Evolutionary conservation across 2,113 vertebrate species (phyloP).

Genomic region (Otolemur garnettii): DNA sequence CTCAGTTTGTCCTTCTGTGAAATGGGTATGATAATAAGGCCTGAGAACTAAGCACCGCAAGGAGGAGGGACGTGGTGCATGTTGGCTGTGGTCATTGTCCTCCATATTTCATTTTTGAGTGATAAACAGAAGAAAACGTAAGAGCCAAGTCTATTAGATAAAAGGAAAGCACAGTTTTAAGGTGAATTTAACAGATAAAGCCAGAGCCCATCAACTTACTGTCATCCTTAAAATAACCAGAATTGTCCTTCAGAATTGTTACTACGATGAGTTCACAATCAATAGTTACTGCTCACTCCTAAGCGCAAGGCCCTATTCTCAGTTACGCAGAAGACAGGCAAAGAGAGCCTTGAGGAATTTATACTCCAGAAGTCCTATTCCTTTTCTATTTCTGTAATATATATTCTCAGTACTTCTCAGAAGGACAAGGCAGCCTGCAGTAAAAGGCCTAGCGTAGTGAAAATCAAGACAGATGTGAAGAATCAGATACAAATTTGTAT

Average conservation of each 20-base stretch:
- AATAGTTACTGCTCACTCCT: background rate
- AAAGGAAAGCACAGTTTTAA: background rate
- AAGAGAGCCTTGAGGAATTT: background rate
- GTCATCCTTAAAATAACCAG: background rate
- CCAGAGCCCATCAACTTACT: background rate
- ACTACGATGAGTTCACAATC: background rate
- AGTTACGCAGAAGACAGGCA: background rate
- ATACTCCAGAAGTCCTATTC: background rate
- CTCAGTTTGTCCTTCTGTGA: background rate
- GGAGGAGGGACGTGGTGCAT: background rate
- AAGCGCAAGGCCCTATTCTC: background rate
- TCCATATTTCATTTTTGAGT: background rate
- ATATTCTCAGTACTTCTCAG: background rate
- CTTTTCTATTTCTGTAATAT: background rate
- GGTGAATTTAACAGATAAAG: background rate
- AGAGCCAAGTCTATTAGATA: background rate
- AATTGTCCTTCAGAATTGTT: background rate
- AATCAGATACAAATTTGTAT: background rate
- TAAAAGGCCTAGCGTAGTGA: background rate
- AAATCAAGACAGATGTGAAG: conserved; percentile 22
- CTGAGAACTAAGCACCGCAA: background rate
- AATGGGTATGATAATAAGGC: background rate
- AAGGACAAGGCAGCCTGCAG: background rate
- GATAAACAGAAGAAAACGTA: background rate
- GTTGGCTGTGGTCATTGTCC: background rate